A percentile compares a stretch with the other conserved stretches of the same genome.
Evolutionary conservation across 1,140 invertebrate genomes (phyloP).

Genomic region (Musca vetustissima): DNA sequence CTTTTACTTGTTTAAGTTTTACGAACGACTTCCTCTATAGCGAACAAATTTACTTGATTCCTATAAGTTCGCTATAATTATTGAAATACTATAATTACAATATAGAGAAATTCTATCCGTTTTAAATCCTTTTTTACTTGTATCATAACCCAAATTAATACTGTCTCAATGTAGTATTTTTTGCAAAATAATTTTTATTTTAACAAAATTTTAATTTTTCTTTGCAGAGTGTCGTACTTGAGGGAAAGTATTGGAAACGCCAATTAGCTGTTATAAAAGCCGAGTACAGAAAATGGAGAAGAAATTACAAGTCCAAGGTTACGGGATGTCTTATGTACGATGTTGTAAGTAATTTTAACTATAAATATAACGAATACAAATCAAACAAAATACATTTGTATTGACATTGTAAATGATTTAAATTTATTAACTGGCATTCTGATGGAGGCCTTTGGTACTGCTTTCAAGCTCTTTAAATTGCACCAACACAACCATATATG

Average conservation of each 20-base stretch:
- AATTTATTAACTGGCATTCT: too few species aligned
- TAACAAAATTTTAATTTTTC: slow-evolving; percentile 1
- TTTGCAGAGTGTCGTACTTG: slow-evolving; percentile 49
- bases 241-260: slow-evolving; percentile 93
- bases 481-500: slow-evolving; percentile 51
- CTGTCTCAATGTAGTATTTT: too few species aligned
- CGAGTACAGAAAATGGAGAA: slow-evolving; percentile 99
- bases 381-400: background rate
- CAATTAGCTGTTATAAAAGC: slow-evolving; percentile 94
- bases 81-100: too few species aligned
- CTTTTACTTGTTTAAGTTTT: too few species aligned
- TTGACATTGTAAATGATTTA: too few species aligned
- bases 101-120: too few species aligned
- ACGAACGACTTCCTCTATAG: too few species aligned
- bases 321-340: slow-evolving; percentile 74
- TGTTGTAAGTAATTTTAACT: slow-evolving; percentile 63
- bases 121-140: too few species aligned
- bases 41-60: too few species aligned
- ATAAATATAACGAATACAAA: background rate
- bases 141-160: too few species aligned
- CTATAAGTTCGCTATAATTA: too few species aligned
- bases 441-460: slow-evolving; percentile 32
- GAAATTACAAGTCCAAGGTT: slow-evolving; percentile 86
- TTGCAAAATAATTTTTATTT: too few species aligned
- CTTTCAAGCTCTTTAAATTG: slow-evolving; percentile 51